Conservation (phyloP, 1,140 invertebrate species). For the Monochamus saltuarius region DNA sequence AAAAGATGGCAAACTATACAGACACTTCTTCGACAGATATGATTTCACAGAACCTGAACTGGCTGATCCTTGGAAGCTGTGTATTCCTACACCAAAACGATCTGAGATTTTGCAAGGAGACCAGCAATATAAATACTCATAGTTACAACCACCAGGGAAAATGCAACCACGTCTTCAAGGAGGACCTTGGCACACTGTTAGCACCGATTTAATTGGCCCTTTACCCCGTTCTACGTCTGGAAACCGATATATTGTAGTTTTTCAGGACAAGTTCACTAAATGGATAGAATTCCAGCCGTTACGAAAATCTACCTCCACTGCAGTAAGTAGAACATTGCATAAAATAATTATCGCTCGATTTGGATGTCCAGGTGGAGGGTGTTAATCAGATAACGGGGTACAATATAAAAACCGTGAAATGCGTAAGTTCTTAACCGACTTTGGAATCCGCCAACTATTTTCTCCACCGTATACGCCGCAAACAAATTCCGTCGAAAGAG, state of each 20-base stretch:
- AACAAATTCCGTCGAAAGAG: constrained; percentile 37
- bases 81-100: constrained; percentile 25
- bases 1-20: constrained; percentile 40
- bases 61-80: constrained; percentile 20
- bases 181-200: constrained; percentile 44
- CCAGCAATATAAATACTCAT: constrained; percentile 38
- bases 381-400: constrained; percentile 50
- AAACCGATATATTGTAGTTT: no score
- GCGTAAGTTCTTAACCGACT: neutral
- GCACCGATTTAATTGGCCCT: constrained; percentile 51
- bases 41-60: constrained; percentile 15
- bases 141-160: constrained; percentile 36
- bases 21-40: constrained; percentile 22
- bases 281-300: no score
- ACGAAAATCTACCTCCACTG: no score
- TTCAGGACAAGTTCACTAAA: no score
- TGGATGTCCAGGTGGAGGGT: constrained; percentile 42
- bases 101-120: constrained; percentile 25
- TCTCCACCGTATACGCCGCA: constrained; percentile 49
- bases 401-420: constrained; percentile 37
- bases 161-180: constrained; percentile 40
- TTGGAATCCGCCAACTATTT: constrained; percentile 1
- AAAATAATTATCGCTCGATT: constrained; percentile 40
- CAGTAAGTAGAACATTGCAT: constrained; percentile 23
- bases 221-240: constrained; percentile 35